Percentiles rank a stretch among this genome's conserved stretches.
phyloP scores from a whole-genome alignment of 2,113 vertebrate species.

The Forbesichthys papilliferus region DNA sequence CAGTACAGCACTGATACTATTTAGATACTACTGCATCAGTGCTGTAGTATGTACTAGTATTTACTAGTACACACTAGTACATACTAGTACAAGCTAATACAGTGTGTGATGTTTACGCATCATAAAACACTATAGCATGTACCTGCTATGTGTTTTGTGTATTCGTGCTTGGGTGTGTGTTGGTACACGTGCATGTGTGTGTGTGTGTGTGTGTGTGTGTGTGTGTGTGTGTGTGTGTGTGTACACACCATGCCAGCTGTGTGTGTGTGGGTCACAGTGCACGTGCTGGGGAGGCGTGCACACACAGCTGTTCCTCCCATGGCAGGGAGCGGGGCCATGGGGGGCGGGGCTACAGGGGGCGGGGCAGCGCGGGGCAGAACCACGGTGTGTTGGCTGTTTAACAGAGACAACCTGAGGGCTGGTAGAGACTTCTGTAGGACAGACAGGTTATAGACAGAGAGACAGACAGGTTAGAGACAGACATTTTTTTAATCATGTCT shows the following conservation, averaged over 20 bases:
- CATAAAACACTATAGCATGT: no score
- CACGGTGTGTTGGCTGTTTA: constrained; percentile 84
- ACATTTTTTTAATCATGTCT: neutral
- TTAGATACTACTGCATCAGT: no score
- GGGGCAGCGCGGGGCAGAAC: constrained; percentile 75
- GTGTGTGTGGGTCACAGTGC: constrained; percentile 66
- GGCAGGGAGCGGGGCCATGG: constrained; percentile 68
- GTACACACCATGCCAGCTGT: constrained; percentile 80
- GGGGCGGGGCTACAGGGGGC: constrained; percentile 41
- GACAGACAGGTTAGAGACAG: constrained; percentile 16
- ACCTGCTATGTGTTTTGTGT: neutral
- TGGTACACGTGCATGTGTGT: neutral
- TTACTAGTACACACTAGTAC: no score
- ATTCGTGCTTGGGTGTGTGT: neutral
- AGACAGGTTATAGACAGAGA: neutral
- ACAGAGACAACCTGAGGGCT: constrained; percentile 83
- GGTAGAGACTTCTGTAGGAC: constrained; percentile 86
- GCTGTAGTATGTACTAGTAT: no score
- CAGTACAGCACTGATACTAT: no score
- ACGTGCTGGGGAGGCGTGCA: constrained; percentile 60
- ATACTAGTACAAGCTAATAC: no score
- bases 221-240: neutral
- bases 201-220: no score
- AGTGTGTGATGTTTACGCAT: no score
- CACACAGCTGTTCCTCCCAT: constrained; percentile 21